Evolutionary conservation across 2,888 invertebrate species (phyloP), one percentile per base, ranked within the genome.

Genomic region (Malthinus flaveolus): DNA sequence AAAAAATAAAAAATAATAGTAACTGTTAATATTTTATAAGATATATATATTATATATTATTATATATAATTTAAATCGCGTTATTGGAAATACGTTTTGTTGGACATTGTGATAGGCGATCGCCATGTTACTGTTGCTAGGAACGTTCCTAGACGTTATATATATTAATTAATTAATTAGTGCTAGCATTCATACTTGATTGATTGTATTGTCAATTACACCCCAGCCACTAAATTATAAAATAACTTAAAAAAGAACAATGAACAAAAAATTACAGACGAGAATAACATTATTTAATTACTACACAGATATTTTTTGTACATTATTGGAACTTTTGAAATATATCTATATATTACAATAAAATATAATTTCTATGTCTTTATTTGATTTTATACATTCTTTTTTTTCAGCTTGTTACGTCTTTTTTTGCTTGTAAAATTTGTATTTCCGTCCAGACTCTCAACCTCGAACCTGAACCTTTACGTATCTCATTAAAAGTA

Each of bases 271-370:
- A 78, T 83, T 83, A 83, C 84, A 85, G 84, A 84, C 82, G 12
- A 42, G 39, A 83, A 83, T 69, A 77, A 76, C 77, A 78, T 79
- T 77, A 79, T 79, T 79, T 79, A 79, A 80, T 79, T 80, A 84
- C 85, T 80, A 84, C 85, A 85, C 85, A 85, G 84, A 85, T 85
- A 86, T 86, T 85, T 86, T 86, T 86, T 86, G 86, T 86, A 86
- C 86, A 86, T 85, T 86, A 85, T 85, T 80, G 79, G 79, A 85
- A 84, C 85, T 59, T 85, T 85, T 85, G 83, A 85, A 85, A 85
- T 85, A 85, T 85, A 86, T 85, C 75, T 78, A 77, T 76, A 75
- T 75, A 76, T 75, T 75, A 74, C 74, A 78, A 77, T 76, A 57
- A 61, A 61, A 54, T 54, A 47, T 57, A 46, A 57, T 57, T 57